Base-by-base conservation (phyloP, 1,140 invertebrate genomes). In the Neodiprion pinetum region DNA sequence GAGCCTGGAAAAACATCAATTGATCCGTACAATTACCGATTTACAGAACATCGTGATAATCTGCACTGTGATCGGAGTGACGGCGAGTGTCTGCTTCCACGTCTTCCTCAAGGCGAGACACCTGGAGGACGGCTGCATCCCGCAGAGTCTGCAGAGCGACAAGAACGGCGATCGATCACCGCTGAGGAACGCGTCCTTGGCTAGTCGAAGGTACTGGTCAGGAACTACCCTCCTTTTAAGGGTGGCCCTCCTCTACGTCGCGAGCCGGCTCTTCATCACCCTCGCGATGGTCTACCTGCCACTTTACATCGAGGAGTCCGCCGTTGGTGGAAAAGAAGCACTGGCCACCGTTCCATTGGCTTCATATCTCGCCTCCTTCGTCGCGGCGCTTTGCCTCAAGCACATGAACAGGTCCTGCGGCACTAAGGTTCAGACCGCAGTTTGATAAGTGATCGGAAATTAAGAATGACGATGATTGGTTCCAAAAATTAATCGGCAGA, bases 291-390 rank as follows among this genome's bases (percentile, higher is more conserved):
- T 96, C 5, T 98, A 97, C 81, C 92, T 97, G 68, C 95, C 96
- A 7, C 88, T 97, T 76, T 98, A 96, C 86, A 90, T 97, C 67
- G 94, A 95, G 79, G 95, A 97, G 86, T 80, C 81, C 9, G 81
- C 84, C 48, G 78, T 87, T n/a, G 84, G 84, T n/a, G 87, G 87
- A 40, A 86, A 88, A 49, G 92, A 90, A 80, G 91, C 93, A 75
- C 92, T 98, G 14, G 97, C 97, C 1, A 95, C 94, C 28, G 93
- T 98, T 40, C 97, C 97, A 0, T 89, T 99, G 17, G 92, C 94
- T 1, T 93, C 95, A 40, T 98, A 96, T 86, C 81, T 96, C 5
- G 92, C 94, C 12, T 97, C 97, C 1, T 96, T 98, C 83, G 75
- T 94, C 1, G 92, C 95, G 1, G 95, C 97, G 0, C 86, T 97